Percentiles rank a stretch among this genome's conserved stretches.
phyloP scores from a whole-genome alignment of 2,113 vertebrate genomes.

The Myrmophylax atrothorax region DNA sequence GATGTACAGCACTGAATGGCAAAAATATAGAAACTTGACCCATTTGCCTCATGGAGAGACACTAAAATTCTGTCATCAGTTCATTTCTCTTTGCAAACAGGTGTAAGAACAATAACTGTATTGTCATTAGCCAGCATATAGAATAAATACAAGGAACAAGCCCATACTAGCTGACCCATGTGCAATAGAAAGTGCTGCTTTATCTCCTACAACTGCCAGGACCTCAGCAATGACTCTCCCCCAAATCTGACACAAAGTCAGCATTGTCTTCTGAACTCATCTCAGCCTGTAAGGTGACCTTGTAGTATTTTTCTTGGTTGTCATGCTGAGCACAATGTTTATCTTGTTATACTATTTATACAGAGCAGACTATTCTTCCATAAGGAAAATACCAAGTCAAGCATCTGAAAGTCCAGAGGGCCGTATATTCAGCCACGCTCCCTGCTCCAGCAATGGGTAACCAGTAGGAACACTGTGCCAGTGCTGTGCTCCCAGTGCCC shows the following conservation, averaged over 20 bases:
- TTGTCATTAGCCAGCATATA: slow-evolving; percentile 30
- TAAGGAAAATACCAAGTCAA: slow-evolving; percentile 66
- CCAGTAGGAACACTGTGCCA: neutral
- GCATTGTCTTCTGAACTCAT: slow-evolving; percentile 19
- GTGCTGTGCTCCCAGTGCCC: neutral
- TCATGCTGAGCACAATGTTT: neutral
- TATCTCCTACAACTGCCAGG: neutral
- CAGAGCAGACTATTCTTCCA: neutral
- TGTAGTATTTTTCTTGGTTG: slow-evolving; percentile 17
- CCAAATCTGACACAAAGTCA: neutral
- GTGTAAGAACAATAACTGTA: slow-evolving; percentile 49
- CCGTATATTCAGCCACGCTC: neutral
- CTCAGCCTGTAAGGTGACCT: neutral
- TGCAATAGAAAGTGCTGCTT: neutral
- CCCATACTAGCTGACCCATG: neutral
- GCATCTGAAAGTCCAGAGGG: slow-evolving; percentile 59
- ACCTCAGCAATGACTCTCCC: neutral
- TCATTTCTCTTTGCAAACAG: slow-evolving; percentile 29
- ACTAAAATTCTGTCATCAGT: slow-evolving; percentile 16
- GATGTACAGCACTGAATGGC: neutral
- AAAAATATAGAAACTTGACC: slow-evolving; percentile 4
- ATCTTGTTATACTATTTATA: neutral
- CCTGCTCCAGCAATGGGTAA: neutral
- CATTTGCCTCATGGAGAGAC: neutral
- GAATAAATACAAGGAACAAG: slow-evolving; percentile 43